Evolutionary conservation across 1,140 invertebrate genomes (phyloP), one percentile per base, ranked within the genome.

Genomic region (Cydia amplana): DNA sequence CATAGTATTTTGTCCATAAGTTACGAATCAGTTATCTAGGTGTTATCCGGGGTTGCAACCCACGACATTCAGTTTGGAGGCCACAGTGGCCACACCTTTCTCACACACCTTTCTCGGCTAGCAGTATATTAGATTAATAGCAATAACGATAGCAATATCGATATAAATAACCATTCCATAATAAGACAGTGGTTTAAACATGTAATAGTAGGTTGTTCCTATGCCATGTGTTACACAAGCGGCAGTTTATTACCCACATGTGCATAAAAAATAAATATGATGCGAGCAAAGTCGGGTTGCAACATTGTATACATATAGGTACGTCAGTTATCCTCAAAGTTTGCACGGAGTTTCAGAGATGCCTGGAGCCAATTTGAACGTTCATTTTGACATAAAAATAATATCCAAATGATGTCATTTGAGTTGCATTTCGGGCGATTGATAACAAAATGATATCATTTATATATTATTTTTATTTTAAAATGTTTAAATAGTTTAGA

Each of bases 161-260:
- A 23, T 70, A 10, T 10, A n/a, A 32, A 36, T 43, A 7, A n/a
- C 1, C n/a, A 0, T 23, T 70, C 1, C 18, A 5, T 36, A 70
- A 36, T 70, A 2, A 18, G n/a, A 36, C 28, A 32, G 16, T 70
- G 43, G 65, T 70, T 70, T n/a, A 36, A 65, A 65, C 55, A 60
- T 65, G 23, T 36, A 65, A 65, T 65, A 36, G 65, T 40, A 36
- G 32, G 25, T 40, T 70, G 65, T 43, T 70, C 65, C 65, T 70
- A 70, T 70, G 65, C 65, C 65, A 70, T 70, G 65, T 70, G 65
- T 70, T 70, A 40, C 65, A 36, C 28, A 36, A 70, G 32, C 64
- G 25, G 25, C 36, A 70, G 36, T 70, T 70, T 70, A 70, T 70
- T 70, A 36, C 65, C 65, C 65, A 70, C 65, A 70, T 70, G 65